Conservation (phyloP, 2,113 vertebrate species). For the Copsychus sechellarum region DNA sequence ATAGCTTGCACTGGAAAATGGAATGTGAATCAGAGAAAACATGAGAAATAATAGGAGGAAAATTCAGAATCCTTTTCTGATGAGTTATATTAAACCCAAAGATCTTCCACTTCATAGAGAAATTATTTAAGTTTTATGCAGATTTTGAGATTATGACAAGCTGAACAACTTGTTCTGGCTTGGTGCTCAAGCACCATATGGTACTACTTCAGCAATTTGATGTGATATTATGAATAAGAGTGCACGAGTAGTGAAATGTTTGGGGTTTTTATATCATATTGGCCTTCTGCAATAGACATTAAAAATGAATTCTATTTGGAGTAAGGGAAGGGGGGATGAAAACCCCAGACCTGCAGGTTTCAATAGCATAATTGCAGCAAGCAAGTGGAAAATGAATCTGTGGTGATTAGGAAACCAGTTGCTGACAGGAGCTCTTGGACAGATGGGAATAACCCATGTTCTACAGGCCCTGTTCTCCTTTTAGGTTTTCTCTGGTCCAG, state of each 20-base stretch:
- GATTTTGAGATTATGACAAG: constrained; percentile 69
- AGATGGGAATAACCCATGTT: not conserved
- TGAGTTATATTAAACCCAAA: constrained; percentile 59
- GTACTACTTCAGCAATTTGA: constrained; percentile 70
- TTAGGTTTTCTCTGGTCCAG: not conserved
- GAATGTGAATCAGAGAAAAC: constrained; percentile 5
- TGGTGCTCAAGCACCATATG: constrained; percentile 61
- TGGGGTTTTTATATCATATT: constrained; percentile 57
- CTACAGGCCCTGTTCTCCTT: not conserved
- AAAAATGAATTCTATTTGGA: constrained; percentile 38
- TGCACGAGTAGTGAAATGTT: constrained; percentile 69
- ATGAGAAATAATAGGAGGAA: not conserved
- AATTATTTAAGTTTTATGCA: constrained; percentile 73
- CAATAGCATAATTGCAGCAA: not conserved
- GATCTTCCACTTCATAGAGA: constrained; percentile 70
- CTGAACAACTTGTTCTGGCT: constrained; percentile 68
- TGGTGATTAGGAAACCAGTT: not conserved
- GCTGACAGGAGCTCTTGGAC: not conserved
- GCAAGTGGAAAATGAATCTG: not conserved
- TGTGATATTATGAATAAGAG: constrained; percentile 72
- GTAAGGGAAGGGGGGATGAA: not conserved
- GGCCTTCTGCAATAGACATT: constrained; percentile 62
- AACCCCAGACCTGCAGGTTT: not conserved
- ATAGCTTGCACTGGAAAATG: constrained; percentile 17
- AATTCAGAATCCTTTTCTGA: constrained; percentile 49